Percentiles rank a stretch among this genome's conserved stretches.
Conservation (phyloP, 2,797 vertebrate species). For the Chromis chromis region DNA sequence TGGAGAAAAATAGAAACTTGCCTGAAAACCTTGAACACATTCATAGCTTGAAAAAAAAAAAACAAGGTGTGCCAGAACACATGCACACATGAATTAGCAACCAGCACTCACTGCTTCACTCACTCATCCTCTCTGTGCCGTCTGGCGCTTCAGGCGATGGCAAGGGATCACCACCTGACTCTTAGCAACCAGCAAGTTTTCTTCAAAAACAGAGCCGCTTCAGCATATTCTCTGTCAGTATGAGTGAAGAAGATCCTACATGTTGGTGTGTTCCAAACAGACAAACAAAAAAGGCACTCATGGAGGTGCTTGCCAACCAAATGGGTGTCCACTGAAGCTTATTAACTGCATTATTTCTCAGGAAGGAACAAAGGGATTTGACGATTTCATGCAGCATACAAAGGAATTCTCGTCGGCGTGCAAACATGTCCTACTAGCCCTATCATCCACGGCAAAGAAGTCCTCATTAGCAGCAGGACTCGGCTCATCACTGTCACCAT, state of each 20-base stretch:
- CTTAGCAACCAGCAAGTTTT: slow-evolving; percentile 19
- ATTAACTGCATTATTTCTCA: slow-evolving; percentile 48
- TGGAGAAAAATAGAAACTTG: slow-evolving; percentile 1
- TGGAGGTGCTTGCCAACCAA: slow-evolving; percentile 34
- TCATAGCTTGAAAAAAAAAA: slow-evolving; percentile 16
- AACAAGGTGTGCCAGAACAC: slow-evolving; percentile 3
- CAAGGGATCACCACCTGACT: no score
- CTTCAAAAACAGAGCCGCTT: slow-evolving; percentile 35
- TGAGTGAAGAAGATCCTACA: slow-evolving; percentile 30
- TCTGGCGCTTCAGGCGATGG: no score
- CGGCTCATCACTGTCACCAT: slow-evolving; percentile 72
- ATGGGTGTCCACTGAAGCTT: slow-evolving; percentile 30
- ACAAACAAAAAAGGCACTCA: slow-evolving; percentile 26
- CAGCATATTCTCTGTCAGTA: slow-evolving; percentile 18
- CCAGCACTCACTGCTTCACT: background rate
- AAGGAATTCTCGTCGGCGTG: slow-evolving; percentile 46
- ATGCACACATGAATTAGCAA: slow-evolving; percentile 27
- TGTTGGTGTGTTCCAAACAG: background rate
- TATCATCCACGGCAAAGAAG: slow-evolving; percentile 57
- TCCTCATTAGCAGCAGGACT: slow-evolving; percentile 74
- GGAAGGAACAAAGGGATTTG: slow-evolving; percentile 46
- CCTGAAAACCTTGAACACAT: slow-evolving; percentile 18
- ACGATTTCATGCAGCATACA: slow-evolving; percentile 60
- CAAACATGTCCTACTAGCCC: slow-evolving; percentile 59
- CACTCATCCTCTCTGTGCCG: no score